phyloP scores from a whole-genome alignment of 1,140 invertebrate species.

The Stenopsyche tienmushanensis region DNA sequence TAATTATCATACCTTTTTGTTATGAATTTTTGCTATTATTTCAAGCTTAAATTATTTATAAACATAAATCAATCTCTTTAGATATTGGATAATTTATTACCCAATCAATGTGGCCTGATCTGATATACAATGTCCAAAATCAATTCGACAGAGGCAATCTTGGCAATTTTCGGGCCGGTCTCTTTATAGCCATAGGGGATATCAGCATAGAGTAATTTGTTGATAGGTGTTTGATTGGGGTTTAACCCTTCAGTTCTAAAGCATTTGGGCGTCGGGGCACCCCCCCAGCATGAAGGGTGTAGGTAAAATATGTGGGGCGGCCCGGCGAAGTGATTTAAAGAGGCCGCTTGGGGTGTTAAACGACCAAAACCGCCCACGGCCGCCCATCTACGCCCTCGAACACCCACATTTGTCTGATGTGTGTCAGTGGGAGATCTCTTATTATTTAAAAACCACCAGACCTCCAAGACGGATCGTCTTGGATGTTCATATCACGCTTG shows the following conservation, averaged over 20 bases:
- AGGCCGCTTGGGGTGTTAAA: neutral
- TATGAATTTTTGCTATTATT: neutral
- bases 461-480: no score
- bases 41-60: neutral
- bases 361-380: neutral
- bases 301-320: neutral
- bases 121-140: neutral
- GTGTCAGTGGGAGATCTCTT: no score
- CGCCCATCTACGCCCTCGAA: no score
- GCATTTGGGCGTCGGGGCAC: neutral
- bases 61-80: neutral
- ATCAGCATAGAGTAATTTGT: conserved; percentile 1
- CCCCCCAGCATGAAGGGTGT: neutral
- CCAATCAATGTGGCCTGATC: neutral
- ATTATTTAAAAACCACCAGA: no score
- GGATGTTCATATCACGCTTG: no score
- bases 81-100: neutral
- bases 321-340: conserved; percentile 1
- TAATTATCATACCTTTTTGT: neutral
- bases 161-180: neutral
- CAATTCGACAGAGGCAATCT: neutral
- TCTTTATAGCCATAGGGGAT: conserved; percentile 5
- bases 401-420: no score
- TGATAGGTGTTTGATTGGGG: conserved; percentile 8
- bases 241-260: conserved; percentile 3